Base-by-base conservation (phyloP, 2,888 invertebrate genomes). In the Sepioteuthis lessoniana region DNA sequence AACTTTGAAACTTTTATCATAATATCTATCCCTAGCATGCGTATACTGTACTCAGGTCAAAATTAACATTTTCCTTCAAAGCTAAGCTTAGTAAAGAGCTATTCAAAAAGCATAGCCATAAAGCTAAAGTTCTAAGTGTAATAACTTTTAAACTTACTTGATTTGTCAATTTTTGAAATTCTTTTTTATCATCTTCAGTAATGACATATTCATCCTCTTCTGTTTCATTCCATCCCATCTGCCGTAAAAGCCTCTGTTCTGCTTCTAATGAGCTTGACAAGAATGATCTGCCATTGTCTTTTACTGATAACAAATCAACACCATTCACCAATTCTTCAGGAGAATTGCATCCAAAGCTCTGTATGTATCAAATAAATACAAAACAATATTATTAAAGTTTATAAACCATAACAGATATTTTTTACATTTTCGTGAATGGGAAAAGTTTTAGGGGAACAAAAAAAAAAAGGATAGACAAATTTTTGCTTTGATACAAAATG, bases 201-300 rank as follows among this genome's bases (percentile, higher is more conserved):
- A 97, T 96, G 91, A 96, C 97, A 94, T 97, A 97, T 93, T 96
- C 96, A 50, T 97, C 96, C 91, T 96, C 97, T 94, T 97, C 97
- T n/a, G 96, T 95, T 95, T 97, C 97, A 94, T 97, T 97, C 97
- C 97, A 97, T n/a, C 97, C 97, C 97, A 97, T 97, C 95, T 97
- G 97, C 93, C 96, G 96, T 93, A 97, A 95, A 93, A 97, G 95
- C 94, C 97, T 96, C 94, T 97, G 96, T 95, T 97, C 97, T 93
- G 97, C 97, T 94, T 97, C 97, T 91, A 97, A 95, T 31, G 97
- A 97, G 95, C 97, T 97, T 90, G 97, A 97, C 55, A 97, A 95
- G 92, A 96, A 94, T 93, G 95, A 94, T 92, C 95, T 95, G 91
- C 94, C 94, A 76, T 94, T 94, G 90, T 95, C 95, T 90, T 95